These are phyloP conservation scores for Thinocorus orbignyianus DNA, from an alignment of 2,113 vertebrate species.

Conservation along the genomic window DNA sequence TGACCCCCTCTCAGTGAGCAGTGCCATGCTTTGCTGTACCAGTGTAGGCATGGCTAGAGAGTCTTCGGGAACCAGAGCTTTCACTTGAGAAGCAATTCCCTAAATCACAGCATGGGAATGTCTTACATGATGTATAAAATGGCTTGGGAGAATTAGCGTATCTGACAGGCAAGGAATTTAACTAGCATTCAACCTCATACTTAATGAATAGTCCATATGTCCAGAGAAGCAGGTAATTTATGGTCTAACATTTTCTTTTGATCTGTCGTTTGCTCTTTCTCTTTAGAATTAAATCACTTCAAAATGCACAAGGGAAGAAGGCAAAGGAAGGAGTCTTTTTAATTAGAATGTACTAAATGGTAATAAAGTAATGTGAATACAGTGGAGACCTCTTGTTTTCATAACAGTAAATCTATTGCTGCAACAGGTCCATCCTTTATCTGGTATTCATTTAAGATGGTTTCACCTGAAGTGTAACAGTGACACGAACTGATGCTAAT, in stretches of 20 bases:
- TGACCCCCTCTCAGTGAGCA: fast-evolving
- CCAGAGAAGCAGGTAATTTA: constrained; percentile 70
- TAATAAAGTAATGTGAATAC: constrained; percentile 79
- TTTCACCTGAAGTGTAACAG: constrained; percentile 45
- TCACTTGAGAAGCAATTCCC: not conserved
- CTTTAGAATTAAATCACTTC: constrained; percentile 71
- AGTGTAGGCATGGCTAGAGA: not conserved
- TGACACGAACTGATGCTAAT: constrained; percentile 67
- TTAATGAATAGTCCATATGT: constrained; percentile 68
- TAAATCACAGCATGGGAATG: constrained; percentile 11
- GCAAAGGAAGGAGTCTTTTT: constrained; percentile 72
- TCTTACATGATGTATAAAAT: not conserved
- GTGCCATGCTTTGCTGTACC: not conserved
- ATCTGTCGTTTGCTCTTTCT: constrained; percentile 75
- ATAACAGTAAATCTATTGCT: constrained; percentile 75
- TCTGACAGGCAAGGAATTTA: constrained; percentile 47
- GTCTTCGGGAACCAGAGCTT: not conserved
- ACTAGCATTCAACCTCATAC: constrained; percentile 56
- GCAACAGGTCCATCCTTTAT: constrained; percentile 68
- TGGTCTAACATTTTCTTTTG: constrained; percentile 75
- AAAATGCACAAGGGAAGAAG: constrained; percentile 61
- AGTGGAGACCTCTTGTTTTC: constrained; percentile 76
- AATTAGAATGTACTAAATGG: constrained; percentile 80
- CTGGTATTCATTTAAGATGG: constrained; percentile 62
- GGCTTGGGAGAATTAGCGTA: constrained; percentile 37